A percentile compares a stretch with the other conserved stretches of the same genome.
These are phyloP conservation scores for Neelides sp. DNA, from an alignment of 1,140 invertebrate species.

Conservation along the genomic window DNA sequence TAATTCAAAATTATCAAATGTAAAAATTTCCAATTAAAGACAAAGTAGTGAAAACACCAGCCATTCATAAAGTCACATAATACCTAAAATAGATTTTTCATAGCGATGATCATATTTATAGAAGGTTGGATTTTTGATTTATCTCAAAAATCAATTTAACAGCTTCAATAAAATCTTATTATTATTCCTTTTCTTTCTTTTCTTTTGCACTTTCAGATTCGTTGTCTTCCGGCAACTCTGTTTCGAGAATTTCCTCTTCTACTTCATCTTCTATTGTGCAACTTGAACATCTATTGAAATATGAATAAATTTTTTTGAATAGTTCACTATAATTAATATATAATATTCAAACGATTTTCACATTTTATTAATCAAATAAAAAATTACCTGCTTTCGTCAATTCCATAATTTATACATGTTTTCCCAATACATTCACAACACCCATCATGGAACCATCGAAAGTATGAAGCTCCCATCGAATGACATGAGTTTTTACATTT, in stretches of 20 bases:
- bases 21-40: no score
- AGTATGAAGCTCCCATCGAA: constrained; percentile 60
- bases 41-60: no score
- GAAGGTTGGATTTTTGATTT: no score
- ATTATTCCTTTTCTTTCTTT: no score
- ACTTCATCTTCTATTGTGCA: constrained; percentile 29
- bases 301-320: neutral
- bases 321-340: neutral
- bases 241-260: constrained; percentile 23
- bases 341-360: neutral
- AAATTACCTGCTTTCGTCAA: constrained; percentile 61
- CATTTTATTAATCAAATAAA: neutral
- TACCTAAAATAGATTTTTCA: no score
- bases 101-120: no score
- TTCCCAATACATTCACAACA: constrained; percentile 88
- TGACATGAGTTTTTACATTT: constrained; percentile 70
- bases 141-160: no score
- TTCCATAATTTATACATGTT: constrained; percentile 81
- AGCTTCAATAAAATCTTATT: no score
- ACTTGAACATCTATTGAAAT: constrained; percentile 22
- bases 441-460: constrained; percentile 86
- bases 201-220: constrained; percentile 1
- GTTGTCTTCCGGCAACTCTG: constrained; percentile 17
- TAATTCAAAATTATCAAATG: no score
- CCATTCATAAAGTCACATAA: no score